Conservation (phyloP, 1,140 invertebrate species). For the Drosophila rufa region DNA sequence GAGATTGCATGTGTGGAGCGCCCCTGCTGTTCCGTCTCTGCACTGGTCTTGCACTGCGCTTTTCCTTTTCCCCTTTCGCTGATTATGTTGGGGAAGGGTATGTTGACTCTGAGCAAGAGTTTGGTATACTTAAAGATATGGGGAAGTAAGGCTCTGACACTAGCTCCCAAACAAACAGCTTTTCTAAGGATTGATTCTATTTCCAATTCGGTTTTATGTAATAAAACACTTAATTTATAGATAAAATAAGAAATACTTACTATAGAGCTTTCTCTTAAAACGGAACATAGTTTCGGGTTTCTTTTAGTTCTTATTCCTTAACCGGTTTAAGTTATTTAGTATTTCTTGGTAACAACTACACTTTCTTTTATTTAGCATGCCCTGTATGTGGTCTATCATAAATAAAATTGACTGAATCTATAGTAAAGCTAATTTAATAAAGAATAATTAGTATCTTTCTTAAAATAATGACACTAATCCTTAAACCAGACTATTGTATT, state of each 20-base stretch:
- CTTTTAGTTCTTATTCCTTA: neutral
- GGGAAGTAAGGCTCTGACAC: no score
- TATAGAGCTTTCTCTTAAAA: neutral
- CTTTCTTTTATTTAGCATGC: neutral
- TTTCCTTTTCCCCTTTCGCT: conserved; percentile 39
- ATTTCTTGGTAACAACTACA: neutral
- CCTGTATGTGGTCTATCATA: neutral
- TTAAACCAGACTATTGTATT: neutral
- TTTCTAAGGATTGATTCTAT: neutral
- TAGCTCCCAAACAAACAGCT: no score
- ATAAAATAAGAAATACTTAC: neutral
- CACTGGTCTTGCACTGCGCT: conserved; percentile 23
- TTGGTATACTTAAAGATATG: neutral
- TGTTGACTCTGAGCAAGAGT: neutral
- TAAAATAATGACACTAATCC: neutral
- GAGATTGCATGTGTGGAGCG: conserved; percentile 37
- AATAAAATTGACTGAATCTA: neutral
- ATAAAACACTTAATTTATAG: neutral
- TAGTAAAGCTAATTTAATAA: conserved; percentile 7
- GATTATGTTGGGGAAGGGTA: conserved; percentile 2
- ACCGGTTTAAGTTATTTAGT: neutral
- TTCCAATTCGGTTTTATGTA: neutral
- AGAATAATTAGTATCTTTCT: neutral
- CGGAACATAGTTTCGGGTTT: no score
- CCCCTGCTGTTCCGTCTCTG: conserved; percentile 6